Evolutionary conservation across 2,888 invertebrate species (phyloP).

Genomic region (Ctena decussata): DNA sequence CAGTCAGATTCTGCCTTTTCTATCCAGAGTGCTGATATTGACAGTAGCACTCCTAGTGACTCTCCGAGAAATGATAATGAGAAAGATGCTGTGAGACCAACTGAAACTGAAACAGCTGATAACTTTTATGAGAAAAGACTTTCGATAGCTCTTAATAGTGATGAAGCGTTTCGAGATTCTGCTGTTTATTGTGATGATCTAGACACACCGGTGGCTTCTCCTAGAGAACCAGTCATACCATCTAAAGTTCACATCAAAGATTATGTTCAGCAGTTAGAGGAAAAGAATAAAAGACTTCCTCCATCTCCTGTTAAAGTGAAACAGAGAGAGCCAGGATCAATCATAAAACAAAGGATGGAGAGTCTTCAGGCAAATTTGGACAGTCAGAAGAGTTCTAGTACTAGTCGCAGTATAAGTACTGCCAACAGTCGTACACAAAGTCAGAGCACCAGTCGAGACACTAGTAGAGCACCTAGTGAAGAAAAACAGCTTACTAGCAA

Average conservation of each 20-base stretch:
- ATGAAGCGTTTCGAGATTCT: constrained; percentile 92
- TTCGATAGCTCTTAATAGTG: constrained; percentile 87
- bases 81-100: neutral
- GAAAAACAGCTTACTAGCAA: constrained; percentile 65
- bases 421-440: constrained; percentile 66
- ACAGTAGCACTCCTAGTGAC: constrained; percentile 62
- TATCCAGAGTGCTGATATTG: constrained; percentile 72
- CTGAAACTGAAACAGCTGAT: constrained; percentile 56
- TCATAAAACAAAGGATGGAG: constrained; percentile 79
- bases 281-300: constrained; percentile 67
- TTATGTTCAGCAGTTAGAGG: constrained; percentile 79
- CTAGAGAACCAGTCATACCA: neutral
- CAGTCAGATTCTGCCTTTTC: constrained; percentile 80
- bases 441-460: constrained; percentile 53
- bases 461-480: constrained; percentile 72
- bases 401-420: constrained; percentile 60
- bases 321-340: constrained; percentile 76
- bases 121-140: constrained; percentile 87
- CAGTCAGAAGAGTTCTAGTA: constrained; percentile 49
- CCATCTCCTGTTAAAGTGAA: constrained; percentile 69
- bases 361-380: constrained; percentile 72
- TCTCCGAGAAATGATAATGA: constrained; percentile 42
- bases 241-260: constrained; percentile 74
- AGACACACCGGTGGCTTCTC: constrained; percentile 49
- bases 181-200: constrained; percentile 92